phyloP scores from a whole-genome alignment of 1,140 invertebrate species.

The Papilio aristodemus region DNA sequence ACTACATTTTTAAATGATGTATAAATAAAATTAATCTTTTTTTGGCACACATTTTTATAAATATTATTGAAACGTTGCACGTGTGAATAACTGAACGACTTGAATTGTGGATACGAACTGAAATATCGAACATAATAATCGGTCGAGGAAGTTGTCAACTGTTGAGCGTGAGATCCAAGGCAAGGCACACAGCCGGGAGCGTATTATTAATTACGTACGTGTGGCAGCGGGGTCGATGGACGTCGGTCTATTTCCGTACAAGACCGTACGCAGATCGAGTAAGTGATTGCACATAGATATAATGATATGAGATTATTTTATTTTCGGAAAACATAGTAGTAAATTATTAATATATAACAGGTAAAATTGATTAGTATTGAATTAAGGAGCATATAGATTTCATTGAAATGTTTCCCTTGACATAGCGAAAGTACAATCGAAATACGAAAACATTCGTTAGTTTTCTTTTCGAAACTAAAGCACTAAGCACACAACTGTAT shows the following conservation, averaged over 20 bases:
- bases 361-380: no score
- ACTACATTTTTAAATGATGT: slow-evolving; percentile 15
- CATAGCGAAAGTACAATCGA: background rate
- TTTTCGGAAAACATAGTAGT: slow-evolving; percentile 17
- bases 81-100: slow-evolving; percentile 13
- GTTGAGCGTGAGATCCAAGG: slow-evolving; percentile 36
- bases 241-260: slow-evolving; percentile 59
- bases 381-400: no score
- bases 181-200: slow-evolving; percentile 39
- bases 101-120: slow-evolving; percentile 1
- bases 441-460: no score
- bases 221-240: slow-evolving; percentile 53
- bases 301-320: slow-evolving; percentile 27
- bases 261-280: slow-evolving; percentile 42
- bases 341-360: background rate
- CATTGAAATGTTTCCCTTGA: no score
- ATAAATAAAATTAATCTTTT: slow-evolving; percentile 30
- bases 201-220: slow-evolving; percentile 60
- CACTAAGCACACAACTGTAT: no score
- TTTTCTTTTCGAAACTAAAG: no score
- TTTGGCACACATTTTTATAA: slow-evolving; percentile 21
- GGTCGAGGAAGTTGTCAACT: slow-evolving; percentile 12
- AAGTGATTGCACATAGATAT: slow-evolving; percentile 40
- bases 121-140: background rate
- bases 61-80: slow-evolving; percentile 20